Percentiles rank a stretch among this genome's conserved stretches.
Evolutionary conservation across 2,797 vertebrate species (phyloP).

Genomic region (Varecia variegata): DNA sequence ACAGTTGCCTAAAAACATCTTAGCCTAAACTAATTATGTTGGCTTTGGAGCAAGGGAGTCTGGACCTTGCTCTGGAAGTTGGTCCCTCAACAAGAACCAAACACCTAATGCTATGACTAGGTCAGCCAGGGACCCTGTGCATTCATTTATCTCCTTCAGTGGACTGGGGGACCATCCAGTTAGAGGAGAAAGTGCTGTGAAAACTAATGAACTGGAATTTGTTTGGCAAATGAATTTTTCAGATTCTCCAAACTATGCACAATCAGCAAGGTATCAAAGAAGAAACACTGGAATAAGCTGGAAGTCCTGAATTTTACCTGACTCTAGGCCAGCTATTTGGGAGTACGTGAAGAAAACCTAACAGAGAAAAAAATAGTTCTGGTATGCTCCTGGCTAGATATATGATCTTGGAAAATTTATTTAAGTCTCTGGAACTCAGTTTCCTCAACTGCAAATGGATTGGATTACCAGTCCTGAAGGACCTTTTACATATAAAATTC

Average conservation of each 20-base stretch:
- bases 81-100: not conserved
- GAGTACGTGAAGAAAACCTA: not conserved
- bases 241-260: not conserved
- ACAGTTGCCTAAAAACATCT: not conserved
- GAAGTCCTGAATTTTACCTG: not conserved
- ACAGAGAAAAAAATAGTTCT: not conserved
- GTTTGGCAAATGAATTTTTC: conserved; percentile 1
- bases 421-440: not conserved
- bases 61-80: not conserved
- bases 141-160: not conserved
- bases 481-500: not conserved
- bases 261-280: not conserved
- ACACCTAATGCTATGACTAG: not conserved
- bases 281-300: not conserved
- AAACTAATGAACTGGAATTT: not conserved
- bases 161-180: not conserved
- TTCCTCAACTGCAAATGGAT: not conserved
- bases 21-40: not conserved
- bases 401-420: not conserved
- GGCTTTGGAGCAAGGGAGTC: not conserved
- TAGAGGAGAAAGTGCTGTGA: not conserved
- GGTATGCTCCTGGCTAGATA: not conserved
- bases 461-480: not conserved
- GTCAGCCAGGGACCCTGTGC: not conserved
- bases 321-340: not conserved